Percentiles rank a stretch among this genome's conserved stretches.
phyloP scores from a whole-genome alignment of 2,888 invertebrate genomes.

The Xanthia icteritia region DNA sequence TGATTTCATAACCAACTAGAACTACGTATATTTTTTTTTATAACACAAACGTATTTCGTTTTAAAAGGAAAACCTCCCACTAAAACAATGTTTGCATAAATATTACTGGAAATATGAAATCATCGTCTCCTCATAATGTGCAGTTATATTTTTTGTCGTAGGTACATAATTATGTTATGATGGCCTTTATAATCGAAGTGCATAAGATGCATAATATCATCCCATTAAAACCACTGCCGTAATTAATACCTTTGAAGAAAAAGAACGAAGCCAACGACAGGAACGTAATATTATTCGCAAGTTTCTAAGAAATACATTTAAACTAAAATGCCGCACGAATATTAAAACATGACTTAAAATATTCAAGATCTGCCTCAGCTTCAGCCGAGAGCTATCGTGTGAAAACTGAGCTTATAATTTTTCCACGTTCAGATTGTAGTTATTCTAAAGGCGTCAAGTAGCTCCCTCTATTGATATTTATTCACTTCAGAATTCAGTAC shows the following conservation, averaged over 20 bases:
- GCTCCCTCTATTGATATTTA: conserved; percentile 38
- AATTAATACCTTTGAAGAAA: conserved; percentile 82
- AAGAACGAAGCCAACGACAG: conserved; percentile 78
- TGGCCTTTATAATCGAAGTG: conserved; percentile 80
- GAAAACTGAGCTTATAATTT: conserved; percentile 25
- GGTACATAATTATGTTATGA: conserved; percentile 76
- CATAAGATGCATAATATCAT: conserved; percentile 81
- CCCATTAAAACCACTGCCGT: conserved; percentile 79
- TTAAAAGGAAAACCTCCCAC: conserved; percentile 55
- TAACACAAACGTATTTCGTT: conserved; percentile 12
- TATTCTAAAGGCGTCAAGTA: conserved; percentile 39
- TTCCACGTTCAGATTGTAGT: conserved; percentile 29
- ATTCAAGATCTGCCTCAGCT: conserved; percentile 9
- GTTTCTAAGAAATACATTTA: conserved; percentile 78
- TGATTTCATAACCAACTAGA: not conserved
- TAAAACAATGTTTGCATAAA: conserved; percentile 57
- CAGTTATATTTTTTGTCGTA: conserved; percentile 77
- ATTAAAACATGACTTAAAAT: conserved; percentile 50
- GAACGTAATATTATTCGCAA: conserved; percentile 72
- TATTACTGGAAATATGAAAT: conserved; percentile 66
- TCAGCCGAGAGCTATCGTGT: conserved; percentile 31
- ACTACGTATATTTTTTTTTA: not conserved
- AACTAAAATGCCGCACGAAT: conserved; percentile 64
- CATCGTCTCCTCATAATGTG: conserved; percentile 68
- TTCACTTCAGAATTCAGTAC: conserved; percentile 26